Evolutionary conservation across 1,140 invertebrate genomes (phyloP).

Genomic region (Campoletis sonorensis): DNA sequence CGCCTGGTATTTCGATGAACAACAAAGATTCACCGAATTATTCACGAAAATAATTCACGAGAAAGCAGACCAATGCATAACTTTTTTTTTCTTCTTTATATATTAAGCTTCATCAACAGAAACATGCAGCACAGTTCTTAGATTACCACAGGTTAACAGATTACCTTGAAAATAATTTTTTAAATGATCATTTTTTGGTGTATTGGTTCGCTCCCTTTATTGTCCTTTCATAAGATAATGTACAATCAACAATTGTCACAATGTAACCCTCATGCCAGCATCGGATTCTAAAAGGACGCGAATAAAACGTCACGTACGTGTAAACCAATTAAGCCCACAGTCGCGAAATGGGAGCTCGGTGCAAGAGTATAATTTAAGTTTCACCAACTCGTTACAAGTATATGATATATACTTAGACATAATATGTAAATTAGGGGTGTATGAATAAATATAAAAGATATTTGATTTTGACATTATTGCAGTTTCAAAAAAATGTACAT

Average conservation of each 20-base stretch:
- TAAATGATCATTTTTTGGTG: slow-evolving; percentile 8
- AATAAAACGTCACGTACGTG: slow-evolving; percentile 46
- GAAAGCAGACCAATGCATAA: no score
- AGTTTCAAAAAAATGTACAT: not conserved
- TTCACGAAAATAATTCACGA: no score
- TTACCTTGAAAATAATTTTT: no score
- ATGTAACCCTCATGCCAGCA: slow-evolving; percentile 51
- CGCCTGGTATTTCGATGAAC: no score
- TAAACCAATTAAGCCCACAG: slow-evolving; percentile 51
- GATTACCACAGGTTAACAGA: no score
- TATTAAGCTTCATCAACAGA: no score
- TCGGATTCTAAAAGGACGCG: slow-evolving; percentile 57
- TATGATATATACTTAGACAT: slow-evolving; percentile 6
- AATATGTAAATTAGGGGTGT: not conserved
- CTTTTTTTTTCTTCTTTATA: no score
- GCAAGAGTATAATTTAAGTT: slow-evolving; percentile 43
- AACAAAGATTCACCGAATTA: no score
- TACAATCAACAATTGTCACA: slow-evolving; percentile 59
- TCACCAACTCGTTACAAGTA: slow-evolving; percentile 45
- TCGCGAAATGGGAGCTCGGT: slow-evolving; percentile 39
- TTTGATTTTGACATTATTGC: not conserved
- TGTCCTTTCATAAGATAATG: slow-evolving; percentile 63
- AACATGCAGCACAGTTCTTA: no score
- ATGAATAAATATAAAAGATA: not conserved
- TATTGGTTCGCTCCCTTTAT: slow-evolving; percentile 59